phyloP scores from a whole-genome alignment of 2,888 invertebrate genomes.

The Resseliella maxima region DNA sequence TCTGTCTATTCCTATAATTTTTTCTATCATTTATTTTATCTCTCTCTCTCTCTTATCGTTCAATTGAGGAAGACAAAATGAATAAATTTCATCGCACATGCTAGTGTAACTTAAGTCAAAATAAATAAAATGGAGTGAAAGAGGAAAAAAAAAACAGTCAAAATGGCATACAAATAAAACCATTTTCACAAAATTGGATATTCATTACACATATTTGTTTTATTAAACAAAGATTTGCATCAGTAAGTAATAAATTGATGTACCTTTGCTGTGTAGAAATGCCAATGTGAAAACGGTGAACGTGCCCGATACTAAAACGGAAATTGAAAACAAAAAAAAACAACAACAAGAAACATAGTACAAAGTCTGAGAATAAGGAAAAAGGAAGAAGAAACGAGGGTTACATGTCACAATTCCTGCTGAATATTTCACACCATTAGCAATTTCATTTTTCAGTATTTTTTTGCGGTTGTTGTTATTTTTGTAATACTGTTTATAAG shows the following conservation, averaged over 20 bases:
- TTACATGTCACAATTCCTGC: background rate
- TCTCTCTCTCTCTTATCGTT: background rate
- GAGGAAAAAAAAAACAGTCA: slow-evolving; percentile 9
- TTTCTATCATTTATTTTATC: background rate
- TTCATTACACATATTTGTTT: slow-evolving; percentile 48
- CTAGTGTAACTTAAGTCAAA: background rate
- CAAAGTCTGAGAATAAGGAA: background rate
- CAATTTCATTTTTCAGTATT: background rate
- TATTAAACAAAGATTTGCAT: slow-evolving; percentile 53
- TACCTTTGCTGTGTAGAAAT: background rate
- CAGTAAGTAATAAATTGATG: slow-evolving; percentile 42
- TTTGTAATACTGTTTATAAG: background rate
- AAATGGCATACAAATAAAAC: slow-evolving; percentile 30
- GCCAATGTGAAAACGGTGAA: background rate
- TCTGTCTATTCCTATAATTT: too few relatives aligned
- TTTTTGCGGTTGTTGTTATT: background rate
- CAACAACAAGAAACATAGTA: background rate
- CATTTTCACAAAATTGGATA: slow-evolving; percentile 29
- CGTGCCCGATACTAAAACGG: slow-evolving; percentile 35
- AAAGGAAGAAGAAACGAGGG: background rate
- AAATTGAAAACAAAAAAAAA: slow-evolving; percentile 22
- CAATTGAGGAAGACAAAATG: background rate
- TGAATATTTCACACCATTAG: background rate
- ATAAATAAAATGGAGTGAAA: too few relatives aligned
- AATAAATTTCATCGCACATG: background rate